Evolutionary conservation across 2,888 invertebrate species (phyloP).

Genomic region (Parnassius apollo): DNA sequence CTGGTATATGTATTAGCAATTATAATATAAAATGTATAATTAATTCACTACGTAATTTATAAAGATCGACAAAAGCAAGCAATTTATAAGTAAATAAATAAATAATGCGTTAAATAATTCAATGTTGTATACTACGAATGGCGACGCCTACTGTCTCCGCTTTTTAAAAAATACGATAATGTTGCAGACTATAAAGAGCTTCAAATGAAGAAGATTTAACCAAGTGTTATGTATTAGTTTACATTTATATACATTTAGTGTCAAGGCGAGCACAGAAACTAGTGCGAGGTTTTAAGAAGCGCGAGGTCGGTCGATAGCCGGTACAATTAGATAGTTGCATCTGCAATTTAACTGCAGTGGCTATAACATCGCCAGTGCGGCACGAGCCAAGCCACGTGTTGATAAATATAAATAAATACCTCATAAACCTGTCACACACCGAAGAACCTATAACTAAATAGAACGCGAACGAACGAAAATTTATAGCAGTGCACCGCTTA

Average conservation of each 20-base stretch:
- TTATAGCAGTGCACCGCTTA: slow-evolving; percentile 1
- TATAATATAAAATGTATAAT: no score
- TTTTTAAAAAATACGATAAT: slow-evolving; percentile 9
- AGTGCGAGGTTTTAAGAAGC: slow-evolving; percentile 28
- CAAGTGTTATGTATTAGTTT: slow-evolving; percentile 20
- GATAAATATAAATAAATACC: slow-evolving; percentile 38
- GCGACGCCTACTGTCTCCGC: neutral
- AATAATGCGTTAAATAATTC: no score
- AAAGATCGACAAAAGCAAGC: no score
- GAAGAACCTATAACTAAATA: slow-evolving; percentile 37
- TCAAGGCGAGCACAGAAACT: slow-evolving; percentile 2
- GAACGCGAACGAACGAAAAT: slow-evolving; percentile 7
- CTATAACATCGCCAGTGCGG: slow-evolving; percentile 29
- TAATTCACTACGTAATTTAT: no score
- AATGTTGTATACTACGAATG: no score
- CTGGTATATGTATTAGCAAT: no score
- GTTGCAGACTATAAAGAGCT: neutral
- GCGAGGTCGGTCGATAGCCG: slow-evolving; percentile 41
- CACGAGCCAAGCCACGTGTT: slow-evolving; percentile 39
- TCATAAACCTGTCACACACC: slow-evolving; percentile 40
- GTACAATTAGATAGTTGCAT: slow-evolving; percentile 34
- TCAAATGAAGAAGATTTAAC: neutral
- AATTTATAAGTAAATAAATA: no score
- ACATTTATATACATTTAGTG: neutral
- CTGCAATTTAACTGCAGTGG: slow-evolving; percentile 41